Base-by-base conservation (phyloP, 2,113 vertebrate genomes). In the Jacana jacana region DNA sequence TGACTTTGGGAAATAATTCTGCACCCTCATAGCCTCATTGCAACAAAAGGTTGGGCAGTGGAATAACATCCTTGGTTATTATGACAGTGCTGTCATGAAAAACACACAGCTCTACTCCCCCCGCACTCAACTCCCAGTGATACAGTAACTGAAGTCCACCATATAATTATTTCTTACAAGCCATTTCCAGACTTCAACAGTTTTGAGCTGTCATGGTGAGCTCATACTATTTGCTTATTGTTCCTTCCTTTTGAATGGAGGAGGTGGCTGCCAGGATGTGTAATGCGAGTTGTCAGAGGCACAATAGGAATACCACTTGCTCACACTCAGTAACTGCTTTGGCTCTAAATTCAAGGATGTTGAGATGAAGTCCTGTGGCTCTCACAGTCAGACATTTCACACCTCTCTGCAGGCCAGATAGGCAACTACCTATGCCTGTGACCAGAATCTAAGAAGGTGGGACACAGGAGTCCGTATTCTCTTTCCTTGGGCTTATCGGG, bases 321-420 rank as follows among this genome's bases (percentile, higher is more conserved):
- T 91, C 39, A 55, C 61, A 61, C 86, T 55, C 61, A 61, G 18
- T 48, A 93, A 82, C 33, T 76, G 73, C 72, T 89, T 91, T 95
- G 90, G 91, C 85, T 83, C 91, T 86, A 23, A 70, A 63, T 55
- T 86, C 55, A 81, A 51, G 30, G 27, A 78, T 13, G 81, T 25
- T 46, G 71, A 88, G 68, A 77, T 77, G 46, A 93, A 94, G 80
- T 44, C 83, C 80, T 35, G 78, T 24, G 86, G 76, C 48, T 86
- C 86, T 88, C 64, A 60, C 51, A 48, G 77, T 83, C 86, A 92
- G 88, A 75, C 61, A 73, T 75, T 96, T 96, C 61, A 51, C 76
- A 84, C 83, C 37, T 93, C 23, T 72, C 27, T 66, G 76, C 51
- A 57, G 44, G 88, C 72, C 86, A 96, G 91, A 40, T 65, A 52